Conservation (phyloP, 2,797 vertebrate species). For the Novumbra hubbsi region DNA sequence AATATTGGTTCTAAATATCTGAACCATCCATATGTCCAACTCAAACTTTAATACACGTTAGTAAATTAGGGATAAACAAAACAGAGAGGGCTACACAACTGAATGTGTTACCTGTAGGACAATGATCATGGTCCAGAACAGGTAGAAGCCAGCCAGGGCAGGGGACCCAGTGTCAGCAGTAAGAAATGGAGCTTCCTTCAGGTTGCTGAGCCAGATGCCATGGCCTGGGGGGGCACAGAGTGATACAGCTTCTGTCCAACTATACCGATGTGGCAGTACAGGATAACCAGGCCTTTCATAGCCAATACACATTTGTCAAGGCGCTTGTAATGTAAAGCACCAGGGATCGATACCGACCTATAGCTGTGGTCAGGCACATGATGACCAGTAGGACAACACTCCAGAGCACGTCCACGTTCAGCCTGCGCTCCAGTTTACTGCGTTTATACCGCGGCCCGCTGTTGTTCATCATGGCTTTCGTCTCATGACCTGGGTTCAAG, state of each 20-base stretch:
- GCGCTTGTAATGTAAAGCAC: neutral
- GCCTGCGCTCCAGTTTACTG: constrained; percentile 85
- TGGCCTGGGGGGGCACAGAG: constrained; percentile 76
- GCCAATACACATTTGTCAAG: neutral
- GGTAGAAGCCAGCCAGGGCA: constrained; percentile 82
- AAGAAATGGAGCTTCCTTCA: constrained; percentile 74
- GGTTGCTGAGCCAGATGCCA: constrained; percentile 81
- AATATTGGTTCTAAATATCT: too few relatives aligned
- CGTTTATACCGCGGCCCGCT: constrained; percentile 87
- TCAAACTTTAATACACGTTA: too few relatives aligned
- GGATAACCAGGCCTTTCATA: neutral
- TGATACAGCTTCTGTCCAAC: neutral
- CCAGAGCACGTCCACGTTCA: constrained; percentile 90
- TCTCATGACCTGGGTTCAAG: constrained; percentile 85
- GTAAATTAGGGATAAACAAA: too few relatives aligned
- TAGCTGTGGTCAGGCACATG: constrained; percentile 85
- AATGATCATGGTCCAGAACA: constrained; percentile 98
- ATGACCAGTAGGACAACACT: constrained; percentile 85
- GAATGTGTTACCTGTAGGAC: constrained; percentile 83
- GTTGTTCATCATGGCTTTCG: constrained; percentile 97
- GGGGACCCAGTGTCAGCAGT: constrained; percentile 71
- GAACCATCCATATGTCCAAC: too few relatives aligned
- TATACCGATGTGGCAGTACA: neutral
- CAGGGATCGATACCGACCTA: constrained; percentile 72
- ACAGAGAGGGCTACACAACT: neutral